Evolutionary conservation across 2,797 vertebrate genomes (phyloP).

Genomic region (Calcarius lapponicus): DNA sequence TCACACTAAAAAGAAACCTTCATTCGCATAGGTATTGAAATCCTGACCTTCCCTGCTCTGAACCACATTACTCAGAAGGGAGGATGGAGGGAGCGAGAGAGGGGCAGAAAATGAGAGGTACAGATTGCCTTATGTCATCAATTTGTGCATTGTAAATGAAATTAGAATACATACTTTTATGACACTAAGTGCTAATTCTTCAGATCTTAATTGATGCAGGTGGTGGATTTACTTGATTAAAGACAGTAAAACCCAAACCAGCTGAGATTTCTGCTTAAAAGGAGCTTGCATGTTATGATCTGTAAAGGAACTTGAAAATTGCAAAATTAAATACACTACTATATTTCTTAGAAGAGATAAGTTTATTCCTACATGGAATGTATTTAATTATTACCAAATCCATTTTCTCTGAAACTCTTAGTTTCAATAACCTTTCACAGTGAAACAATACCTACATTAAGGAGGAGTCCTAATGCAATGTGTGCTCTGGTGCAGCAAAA

Average conservation of each 20-base stretch:
- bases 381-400: constrained; percentile 11
- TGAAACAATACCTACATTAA: background rate
- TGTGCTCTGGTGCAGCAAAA: background rate
- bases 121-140: constrained; percentile 35
- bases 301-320: constrained; percentile 3
- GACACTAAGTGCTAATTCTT: constrained; percentile 56
- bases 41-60: constrained; percentile 36
- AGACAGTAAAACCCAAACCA: constrained; percentile 41
- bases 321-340: constrained; percentile 13
- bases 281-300: background rate
- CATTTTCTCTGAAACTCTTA: background rate
- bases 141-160: constrained; percentile 30
- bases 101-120: background rate
- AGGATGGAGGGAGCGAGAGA: background rate
- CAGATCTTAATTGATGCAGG: constrained; percentile 39
- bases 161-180: constrained; percentile 44
- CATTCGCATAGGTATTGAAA: constrained; percentile 19
- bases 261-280: constrained; percentile 6
- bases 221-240: constrained; percentile 31
- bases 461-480: background rate
- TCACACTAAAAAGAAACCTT: background rate
- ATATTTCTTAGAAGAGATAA: constrained; percentile 24
- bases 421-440: background rate
- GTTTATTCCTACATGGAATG: background rate
- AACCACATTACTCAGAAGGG: background rate